These are phyloP conservation scores for Choristoneura fumiferana DNA, from an alignment of 1,140 invertebrate species.

Conservation along the genomic window DNA sequence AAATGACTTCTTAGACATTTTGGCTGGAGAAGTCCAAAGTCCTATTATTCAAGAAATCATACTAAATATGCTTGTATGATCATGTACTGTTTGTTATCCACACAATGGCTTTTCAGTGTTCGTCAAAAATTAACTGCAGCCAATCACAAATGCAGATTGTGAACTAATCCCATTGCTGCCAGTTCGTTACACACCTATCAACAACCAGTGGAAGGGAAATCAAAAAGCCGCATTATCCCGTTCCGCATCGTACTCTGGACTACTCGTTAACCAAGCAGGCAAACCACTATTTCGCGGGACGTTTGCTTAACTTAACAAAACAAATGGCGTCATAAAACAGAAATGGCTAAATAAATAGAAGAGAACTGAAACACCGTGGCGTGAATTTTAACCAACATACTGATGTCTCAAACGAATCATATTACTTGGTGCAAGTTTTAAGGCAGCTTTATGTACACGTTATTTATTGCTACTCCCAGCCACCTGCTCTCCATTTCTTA, in stretches of 20 bases:
- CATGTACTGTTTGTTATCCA: no score
- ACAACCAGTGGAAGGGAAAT: not conserved
- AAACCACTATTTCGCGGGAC: slow-evolving; percentile 4
- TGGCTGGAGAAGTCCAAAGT: no score
- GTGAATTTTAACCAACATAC: slow-evolving; percentile 42
- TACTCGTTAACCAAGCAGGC: no score
- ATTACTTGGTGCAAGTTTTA: slow-evolving; percentile 53
- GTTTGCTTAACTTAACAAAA: slow-evolving; percentile 11
- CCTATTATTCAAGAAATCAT: no score
- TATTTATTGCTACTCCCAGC: slow-evolving; percentile 50
- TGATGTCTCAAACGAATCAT: slow-evolving; percentile 28
- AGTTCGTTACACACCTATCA: slow-evolving; percentile 11
- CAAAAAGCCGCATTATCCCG: slow-evolving; percentile 9
- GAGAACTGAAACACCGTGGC: slow-evolving; percentile 36
- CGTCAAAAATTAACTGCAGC: no score
- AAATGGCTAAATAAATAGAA: slow-evolving; percentile 38
- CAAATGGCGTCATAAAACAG: slow-evolving; percentile 26
- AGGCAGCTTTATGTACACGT: slow-evolving; percentile 48
- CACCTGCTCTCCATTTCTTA: slow-evolving; percentile 56
- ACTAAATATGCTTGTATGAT: no score
- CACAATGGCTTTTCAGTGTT: no score
- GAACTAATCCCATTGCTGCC: not conserved
- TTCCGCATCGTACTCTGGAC: not conserved
- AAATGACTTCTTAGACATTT: no score
- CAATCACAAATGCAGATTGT: not conserved